Evolutionary conservation across 2,888 invertebrate genomes (phyloP).

Genomic region (Drosophila macrospina): DNA sequence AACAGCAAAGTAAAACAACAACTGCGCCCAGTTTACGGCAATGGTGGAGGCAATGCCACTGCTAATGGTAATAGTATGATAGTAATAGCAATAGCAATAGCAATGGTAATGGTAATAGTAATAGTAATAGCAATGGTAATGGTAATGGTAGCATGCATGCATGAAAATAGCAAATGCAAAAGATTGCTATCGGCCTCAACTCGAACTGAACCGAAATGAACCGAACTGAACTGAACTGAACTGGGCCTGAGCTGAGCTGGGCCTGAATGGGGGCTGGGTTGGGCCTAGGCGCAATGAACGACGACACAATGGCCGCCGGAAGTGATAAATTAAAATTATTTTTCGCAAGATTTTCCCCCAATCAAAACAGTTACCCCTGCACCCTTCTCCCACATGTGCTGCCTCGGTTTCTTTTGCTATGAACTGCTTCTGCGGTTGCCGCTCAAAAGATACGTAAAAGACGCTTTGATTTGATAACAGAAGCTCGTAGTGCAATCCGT

Average conservation of each 20-base stretch:
- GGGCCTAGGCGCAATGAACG: slow-evolving; percentile 53
- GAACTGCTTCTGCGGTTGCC: slow-evolving; percentile 26
- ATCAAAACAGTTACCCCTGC: slow-evolving; percentile 38
- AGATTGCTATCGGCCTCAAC: slow-evolving; percentile 65
- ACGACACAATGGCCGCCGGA: slow-evolving; percentile 80
- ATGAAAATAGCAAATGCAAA: slow-evolving; percentile 79
- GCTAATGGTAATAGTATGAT: slow-evolving; percentile 43
- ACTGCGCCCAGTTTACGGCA: slow-evolving; percentile 69
- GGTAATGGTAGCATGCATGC: slow-evolving; percentile 71
- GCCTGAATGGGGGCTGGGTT: slow-evolving; percentile 4
- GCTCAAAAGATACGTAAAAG: slow-evolving; percentile 36
- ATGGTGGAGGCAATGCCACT: slow-evolving; percentile 50
- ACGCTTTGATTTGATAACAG: slow-evolving; percentile 73
- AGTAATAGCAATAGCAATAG: slow-evolving; percentile 16
- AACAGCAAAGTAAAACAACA: slow-evolving; percentile 31
- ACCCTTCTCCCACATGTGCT: background rate
- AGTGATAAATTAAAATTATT: slow-evolving; percentile 82
- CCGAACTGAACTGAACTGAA: slow-evolving; percentile 9
- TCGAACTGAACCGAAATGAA: slow-evolving; percentile 2
- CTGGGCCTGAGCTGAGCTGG: slow-evolving; percentile 5
- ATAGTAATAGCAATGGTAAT: slow-evolving; percentile 42
- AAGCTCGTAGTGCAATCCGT: slow-evolving; percentile 11
- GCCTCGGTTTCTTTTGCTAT: slow-evolving; percentile 22
- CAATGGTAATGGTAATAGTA: slow-evolving; percentile 16
- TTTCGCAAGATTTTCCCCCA: slow-evolving; percentile 78